Conservation (phyloP, 2,797 vertebrate genomes). For the Galago senegalensis region DNA sequence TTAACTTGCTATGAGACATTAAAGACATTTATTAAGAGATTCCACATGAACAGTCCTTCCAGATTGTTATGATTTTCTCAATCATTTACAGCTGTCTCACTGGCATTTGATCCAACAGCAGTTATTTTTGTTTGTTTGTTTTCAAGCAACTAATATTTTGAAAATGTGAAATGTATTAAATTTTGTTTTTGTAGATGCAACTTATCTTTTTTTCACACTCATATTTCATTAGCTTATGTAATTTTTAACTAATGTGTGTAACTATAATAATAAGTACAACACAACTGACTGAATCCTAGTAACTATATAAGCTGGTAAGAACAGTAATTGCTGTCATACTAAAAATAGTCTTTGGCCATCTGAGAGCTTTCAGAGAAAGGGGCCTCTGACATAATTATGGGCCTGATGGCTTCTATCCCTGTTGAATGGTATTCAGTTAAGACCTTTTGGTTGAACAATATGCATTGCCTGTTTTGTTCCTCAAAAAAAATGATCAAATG, state of each 20-base stretch:
- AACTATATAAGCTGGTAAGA: background rate
- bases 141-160: background rate
- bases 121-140: background rate
- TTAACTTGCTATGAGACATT: constrained; percentile 17
- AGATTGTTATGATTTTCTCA: background rate
- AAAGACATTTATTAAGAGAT: background rate
- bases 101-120: background rate
- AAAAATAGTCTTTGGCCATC: background rate
- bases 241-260: background rate
- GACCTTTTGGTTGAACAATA: background rate
- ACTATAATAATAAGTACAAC: background rate
- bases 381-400: background rate
- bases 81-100: background rate
- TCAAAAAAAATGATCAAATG: background rate
- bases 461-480: background rate
- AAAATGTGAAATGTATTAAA: constrained; percentile 28
- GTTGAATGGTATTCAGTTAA: background rate
- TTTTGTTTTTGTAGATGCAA: constrained; percentile 30
- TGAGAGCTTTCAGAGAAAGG: background rate
- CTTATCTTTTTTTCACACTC: background rate
- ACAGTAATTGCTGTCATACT: background rate
- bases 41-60: background rate
- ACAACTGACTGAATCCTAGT: background rate
- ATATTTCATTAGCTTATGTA: constrained; percentile 34
- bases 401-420: background rate